Conservation (phyloP, 2,888 invertebrate genomes). For the Blastobasis lacticolella region DNA sequence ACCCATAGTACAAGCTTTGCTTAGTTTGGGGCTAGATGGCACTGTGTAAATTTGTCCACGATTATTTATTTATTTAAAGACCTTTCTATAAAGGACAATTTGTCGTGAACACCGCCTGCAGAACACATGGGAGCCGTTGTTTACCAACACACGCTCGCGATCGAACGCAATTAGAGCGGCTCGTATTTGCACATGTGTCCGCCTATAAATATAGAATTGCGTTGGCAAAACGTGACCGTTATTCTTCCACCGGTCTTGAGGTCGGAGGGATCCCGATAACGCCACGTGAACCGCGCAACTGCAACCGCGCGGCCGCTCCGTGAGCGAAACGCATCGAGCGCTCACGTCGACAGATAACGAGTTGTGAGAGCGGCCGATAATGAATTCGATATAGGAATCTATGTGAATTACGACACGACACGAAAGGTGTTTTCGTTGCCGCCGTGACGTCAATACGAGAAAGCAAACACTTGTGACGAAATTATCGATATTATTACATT, state of each 20-base stretch:
- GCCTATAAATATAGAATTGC: neutral
- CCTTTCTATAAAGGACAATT: too few relatives aligned
- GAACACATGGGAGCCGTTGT: neutral
- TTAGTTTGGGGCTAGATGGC: too few relatives aligned
- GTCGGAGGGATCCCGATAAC: constrained; percentile 32
- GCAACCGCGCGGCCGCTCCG: constrained; percentile 28
- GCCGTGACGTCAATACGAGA: constrained; percentile 2
- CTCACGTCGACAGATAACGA: constrained; percentile 18
- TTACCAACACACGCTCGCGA: neutral
- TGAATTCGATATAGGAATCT: neutral
- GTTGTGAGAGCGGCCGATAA: neutral
- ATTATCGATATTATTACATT: too few relatives aligned
- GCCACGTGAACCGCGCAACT: constrained; percentile 29
- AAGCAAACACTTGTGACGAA: too few relatives aligned
- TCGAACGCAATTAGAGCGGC: neutral
- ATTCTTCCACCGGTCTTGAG: constrained; percentile 8
- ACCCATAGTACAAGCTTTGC: too few relatives aligned
- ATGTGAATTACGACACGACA: neutral
- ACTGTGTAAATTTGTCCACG: too few relatives aligned
- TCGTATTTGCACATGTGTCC: neutral
- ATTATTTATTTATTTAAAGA: too few relatives aligned
- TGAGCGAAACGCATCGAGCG: constrained; percentile 18
- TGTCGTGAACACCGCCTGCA: too few relatives aligned
- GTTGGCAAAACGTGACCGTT: constrained; percentile 5
- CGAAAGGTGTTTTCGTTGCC: neutral